A percentile compares a stretch with the other conserved stretches of the same genome.
Evolutionary conservation across 1,140 invertebrate species (phyloP).

Genomic region (Diplogasteroides magnus): DNA sequence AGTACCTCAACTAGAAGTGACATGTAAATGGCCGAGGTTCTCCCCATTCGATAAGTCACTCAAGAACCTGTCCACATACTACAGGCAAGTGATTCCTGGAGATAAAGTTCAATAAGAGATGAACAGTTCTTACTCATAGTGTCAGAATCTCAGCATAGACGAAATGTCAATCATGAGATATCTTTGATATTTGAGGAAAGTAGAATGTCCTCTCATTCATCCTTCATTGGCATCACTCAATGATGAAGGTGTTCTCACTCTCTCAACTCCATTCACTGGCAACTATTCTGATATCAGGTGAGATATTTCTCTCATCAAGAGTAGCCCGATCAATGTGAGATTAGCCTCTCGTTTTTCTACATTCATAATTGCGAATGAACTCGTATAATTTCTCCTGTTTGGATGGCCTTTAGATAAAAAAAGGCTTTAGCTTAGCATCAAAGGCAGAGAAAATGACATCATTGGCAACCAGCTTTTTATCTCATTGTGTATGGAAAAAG

Average conservation of each 20-base stretch:
- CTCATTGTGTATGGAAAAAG: no score
- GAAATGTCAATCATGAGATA: no score
- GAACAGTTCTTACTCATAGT: neutral
- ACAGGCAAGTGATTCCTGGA: neutral
- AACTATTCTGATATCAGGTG: neutral
- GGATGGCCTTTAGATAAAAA: no score
- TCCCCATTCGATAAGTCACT: neutral
- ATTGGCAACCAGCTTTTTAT: no score
- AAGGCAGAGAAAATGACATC: no score
- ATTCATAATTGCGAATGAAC: no score
- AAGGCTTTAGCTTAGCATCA: no score
- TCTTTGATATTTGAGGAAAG: neutral
- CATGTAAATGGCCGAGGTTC: neutral
- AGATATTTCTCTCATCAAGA: neutral
- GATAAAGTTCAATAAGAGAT: no score
- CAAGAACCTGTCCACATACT: neutral
- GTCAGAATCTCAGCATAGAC: no score
- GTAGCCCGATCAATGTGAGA: no score
- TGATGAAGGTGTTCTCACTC: neutral
- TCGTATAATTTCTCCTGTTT: no score
- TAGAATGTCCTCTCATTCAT: neutral
- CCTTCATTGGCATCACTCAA: neutral
- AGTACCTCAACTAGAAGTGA: neutral
- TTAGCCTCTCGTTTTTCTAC: neutral
- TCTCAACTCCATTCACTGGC: neutral